Conservation (phyloP, 2,113 vertebrate species). For the Cryptoleucopteryx plumbea region DNA sequence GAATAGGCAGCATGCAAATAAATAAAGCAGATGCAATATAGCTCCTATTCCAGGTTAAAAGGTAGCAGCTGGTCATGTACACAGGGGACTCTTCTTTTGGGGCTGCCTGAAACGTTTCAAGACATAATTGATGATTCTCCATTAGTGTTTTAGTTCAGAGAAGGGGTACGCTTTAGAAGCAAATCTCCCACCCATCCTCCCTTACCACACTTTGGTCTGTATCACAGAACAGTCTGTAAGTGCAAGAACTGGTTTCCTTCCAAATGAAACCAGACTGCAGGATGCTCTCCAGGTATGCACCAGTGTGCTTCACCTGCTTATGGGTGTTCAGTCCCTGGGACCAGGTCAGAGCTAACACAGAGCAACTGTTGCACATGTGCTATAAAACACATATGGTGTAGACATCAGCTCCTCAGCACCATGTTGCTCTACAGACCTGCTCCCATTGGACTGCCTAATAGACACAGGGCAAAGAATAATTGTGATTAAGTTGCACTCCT, state of each 20-base stretch:
- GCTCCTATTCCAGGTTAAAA: background rate
- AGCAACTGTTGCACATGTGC: background rate
- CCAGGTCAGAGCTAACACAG: background rate
- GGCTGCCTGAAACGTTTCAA: background rate
- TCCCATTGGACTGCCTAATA: background rate
- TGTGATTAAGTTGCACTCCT: background rate
- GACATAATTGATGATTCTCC: background rate
- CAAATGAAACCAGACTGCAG: background rate
- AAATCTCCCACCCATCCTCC: background rate
- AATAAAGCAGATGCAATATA: background rate
- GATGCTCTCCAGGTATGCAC: background rate
- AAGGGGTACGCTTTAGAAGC: background rate
- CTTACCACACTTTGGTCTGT: background rate
- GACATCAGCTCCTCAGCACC: background rate
- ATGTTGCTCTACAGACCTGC: background rate
- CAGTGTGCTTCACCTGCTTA: background rate
- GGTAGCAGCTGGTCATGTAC: background rate
- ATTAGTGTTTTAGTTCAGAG: background rate
- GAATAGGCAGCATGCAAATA: background rate
- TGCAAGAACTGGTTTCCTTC: background rate
- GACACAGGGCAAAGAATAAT: background rate
- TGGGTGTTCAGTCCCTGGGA: accelerated
- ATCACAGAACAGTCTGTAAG: background rate
- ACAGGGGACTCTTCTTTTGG: background rate
- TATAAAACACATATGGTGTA: accelerated